Conservation (phyloP, 2,113 vertebrate genomes). For the Bungarus multicinctus region DNA sequence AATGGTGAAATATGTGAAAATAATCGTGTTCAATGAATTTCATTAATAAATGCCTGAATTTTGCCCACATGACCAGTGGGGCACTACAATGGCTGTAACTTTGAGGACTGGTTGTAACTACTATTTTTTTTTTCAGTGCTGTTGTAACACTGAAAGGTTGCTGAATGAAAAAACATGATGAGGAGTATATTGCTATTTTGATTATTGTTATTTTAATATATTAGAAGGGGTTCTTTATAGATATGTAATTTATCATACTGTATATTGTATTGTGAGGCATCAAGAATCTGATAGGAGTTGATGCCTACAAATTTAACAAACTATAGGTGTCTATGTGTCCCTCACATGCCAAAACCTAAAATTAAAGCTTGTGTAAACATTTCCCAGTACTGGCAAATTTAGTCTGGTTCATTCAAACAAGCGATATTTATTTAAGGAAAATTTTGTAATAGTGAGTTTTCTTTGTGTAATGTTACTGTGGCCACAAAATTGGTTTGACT, state of each 20-base stretch:
- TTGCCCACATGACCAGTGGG: not conserved
- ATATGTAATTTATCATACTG: not conserved
- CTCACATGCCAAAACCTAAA: not conserved
- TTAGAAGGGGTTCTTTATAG: not conserved
- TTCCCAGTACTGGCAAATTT: not conserved
- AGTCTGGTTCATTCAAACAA: not conserved
- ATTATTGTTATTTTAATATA: not conserved
- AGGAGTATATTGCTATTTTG: not conserved
- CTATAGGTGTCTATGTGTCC: not conserved
- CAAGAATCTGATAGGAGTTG: not conserved
- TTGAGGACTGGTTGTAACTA: not conserved
- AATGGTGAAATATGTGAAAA: not conserved
- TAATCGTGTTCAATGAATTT: not conserved
- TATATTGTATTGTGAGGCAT: not conserved
- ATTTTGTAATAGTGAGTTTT: not conserved
- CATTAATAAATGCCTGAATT: not conserved
- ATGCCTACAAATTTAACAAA: not conserved
- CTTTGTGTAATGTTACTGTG: not conserved
- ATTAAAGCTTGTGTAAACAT: not conserved
- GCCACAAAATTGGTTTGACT: not conserved
- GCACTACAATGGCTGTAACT: not conserved
- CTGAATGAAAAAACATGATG: not conserved
- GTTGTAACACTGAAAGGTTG: not conserved
- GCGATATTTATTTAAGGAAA: not conserved
- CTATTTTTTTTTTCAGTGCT: not conserved